Evolutionary conservation across 2,888 invertebrate species (phyloP).

Genomic region (Myathropa florea): DNA sequence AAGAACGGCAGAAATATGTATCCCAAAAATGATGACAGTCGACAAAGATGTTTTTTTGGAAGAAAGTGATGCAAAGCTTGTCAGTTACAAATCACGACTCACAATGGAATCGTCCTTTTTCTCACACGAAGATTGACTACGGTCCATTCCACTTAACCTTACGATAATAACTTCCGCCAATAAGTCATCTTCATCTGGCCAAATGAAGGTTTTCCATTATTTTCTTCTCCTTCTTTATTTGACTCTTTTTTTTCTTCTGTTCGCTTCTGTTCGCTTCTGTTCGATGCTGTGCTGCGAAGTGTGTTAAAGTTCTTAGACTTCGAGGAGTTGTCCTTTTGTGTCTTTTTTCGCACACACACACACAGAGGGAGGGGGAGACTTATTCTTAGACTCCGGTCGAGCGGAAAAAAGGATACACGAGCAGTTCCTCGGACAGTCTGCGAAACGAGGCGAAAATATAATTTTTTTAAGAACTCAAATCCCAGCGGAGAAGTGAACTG

Average conservation of each 20-base stretch:
- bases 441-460: conserved; percentile 46
- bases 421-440: conserved; percentile 35
- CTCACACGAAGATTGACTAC: conserved; percentile 33
- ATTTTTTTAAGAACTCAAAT: conserved; percentile 49
- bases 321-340: conserved; percentile 55
- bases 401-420: conserved; percentile 58
- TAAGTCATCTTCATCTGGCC: conserved; percentile 64
- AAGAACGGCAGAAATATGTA: conserved; percentile 18
- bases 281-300: background rate
- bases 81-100: conserved; percentile 56
- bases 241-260: background rate
- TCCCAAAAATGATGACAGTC: background rate
- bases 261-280: too few species aligned
- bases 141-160: conserved; percentile 63
- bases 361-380: background rate
- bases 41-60: background rate
- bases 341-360: conserved; percentile 42
- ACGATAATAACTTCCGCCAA: conserved; percentile 69
- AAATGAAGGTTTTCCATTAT: conserved; percentile 66
- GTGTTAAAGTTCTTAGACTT: background rate
- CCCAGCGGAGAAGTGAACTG: background rate
- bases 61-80: conserved; percentile 23
- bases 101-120: conserved; percentile 19
- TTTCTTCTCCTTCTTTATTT: conserved; percentile 9
- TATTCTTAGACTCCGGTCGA: conserved; percentile 19